A percentile compares a stretch with the other conserved stretches of the same genome.
Conservation (phyloP, 2,888 invertebrate genomes). For the Erannis defoliaria region DNA sequence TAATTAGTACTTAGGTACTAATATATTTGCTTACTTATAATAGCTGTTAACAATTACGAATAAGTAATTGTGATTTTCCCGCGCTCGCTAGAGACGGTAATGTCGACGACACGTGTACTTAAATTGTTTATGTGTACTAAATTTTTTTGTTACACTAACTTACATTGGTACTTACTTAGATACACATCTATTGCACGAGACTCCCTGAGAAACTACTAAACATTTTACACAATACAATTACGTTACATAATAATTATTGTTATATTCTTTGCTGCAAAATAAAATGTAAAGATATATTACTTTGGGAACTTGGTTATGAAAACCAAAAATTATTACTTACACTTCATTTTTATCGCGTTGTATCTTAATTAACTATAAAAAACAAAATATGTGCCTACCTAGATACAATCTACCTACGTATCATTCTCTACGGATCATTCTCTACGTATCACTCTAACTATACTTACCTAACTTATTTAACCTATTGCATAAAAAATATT, state of each 20-base stretch:
- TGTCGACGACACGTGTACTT: not conserved
- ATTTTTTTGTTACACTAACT: not conserved
- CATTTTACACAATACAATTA: slow-evolving; percentile 1
- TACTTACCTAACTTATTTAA: no score
- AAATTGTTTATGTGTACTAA: not conserved
- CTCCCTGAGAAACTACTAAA: not conserved
- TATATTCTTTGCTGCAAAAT: not conserved
- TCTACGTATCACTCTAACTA: no score
- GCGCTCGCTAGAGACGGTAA: not conserved
- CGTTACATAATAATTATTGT: not conserved
- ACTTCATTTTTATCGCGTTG: no score
- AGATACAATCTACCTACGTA: no score
- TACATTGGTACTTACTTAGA: not conserved
- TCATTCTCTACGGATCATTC: no score
- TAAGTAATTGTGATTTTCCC: slow-evolving; percentile 3
- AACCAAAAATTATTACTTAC: no score
- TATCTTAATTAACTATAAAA: no score
- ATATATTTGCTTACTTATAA: not conserved
- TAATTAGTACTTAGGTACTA: not conserved
- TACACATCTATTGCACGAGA: not conserved
- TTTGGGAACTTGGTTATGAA: not conserved
- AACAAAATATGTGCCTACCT: no score
- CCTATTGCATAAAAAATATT: no score
- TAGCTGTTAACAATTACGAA: not conserved
- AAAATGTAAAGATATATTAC: no score